These are phyloP conservation scores for Coremacera marginata DNA, from an alignment of 2,888 invertebrate species.

Conservation along the genomic window DNA sequence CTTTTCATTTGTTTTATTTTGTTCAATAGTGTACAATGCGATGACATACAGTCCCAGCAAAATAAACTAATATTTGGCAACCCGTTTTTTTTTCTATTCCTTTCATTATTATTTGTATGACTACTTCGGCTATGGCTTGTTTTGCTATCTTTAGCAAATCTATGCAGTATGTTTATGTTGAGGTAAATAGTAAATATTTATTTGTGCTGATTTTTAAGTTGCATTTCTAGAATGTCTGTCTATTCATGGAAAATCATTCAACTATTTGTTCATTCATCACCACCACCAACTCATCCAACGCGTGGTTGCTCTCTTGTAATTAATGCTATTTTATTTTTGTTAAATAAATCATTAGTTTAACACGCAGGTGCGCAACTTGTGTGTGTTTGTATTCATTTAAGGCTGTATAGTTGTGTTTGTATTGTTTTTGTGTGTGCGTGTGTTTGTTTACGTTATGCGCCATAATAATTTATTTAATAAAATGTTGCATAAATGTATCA, in stretches of 20 bases:
- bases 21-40: neutral
- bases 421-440: neutral
- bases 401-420: neutral
- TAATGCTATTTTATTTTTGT: slow-evolving; percentile 28
- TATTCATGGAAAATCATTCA: neutral
- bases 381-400: neutral
- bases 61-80: slow-evolving; percentile 10
- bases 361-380: neutral
- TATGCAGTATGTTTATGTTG: neutral
- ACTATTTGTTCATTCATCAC: neutral
- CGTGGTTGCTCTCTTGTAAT: slow-evolving; percentile 2
- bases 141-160: neutral
- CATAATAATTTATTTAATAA: slow-evolving; percentile 31
- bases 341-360: slow-evolving; percentile 37
- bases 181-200: slow-evolving; percentile 17
- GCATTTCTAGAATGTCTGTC: neutral
- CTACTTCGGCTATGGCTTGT: neutral
- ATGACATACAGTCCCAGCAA: neutral
- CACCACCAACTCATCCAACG: neutral
- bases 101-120: neutral
- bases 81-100: neutral
- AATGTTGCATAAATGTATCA: slow-evolving; percentile 26
- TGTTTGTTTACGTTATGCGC: slow-evolving; percentile 1
- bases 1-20: slow-evolving; percentile 18
- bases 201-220: slow-evolving; percentile 12